Conservation (phyloP, 1,140 invertebrate species). For the Holcopasites calliopsidis region DNA sequence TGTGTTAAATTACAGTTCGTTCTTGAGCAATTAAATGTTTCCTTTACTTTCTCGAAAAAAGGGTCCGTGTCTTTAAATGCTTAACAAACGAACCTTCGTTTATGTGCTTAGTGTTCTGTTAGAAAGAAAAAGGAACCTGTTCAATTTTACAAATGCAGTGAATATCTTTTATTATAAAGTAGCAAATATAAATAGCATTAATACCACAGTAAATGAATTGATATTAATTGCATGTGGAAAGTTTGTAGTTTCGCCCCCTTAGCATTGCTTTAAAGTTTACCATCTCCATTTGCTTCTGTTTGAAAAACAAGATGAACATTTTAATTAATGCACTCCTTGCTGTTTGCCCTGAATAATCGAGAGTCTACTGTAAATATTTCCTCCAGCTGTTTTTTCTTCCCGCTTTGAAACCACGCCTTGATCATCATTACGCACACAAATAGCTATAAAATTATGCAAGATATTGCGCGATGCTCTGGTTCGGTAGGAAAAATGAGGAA, state of each 20-base stretch:
- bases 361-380: not conserved
- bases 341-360: not conserved
- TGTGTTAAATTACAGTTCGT: slow-evolving; percentile 3
- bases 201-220: too few relatives aligned
- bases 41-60: not conserved
- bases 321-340: not conserved
- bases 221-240: too few relatives aligned
- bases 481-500: not conserved
- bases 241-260: too few relatives aligned
- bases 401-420: slow-evolving; percentile 15
- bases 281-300: not conserved
- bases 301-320: not conserved
- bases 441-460: slow-evolving; percentile 9
- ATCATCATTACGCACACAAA: slow-evolving; percentile 13
- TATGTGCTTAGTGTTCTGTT: too few relatives aligned
- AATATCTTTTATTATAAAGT: too few relatives aligned
- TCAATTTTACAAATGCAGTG: too few relatives aligned
- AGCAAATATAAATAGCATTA: too few relatives aligned
- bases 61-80: not conserved
- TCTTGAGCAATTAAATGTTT: slow-evolving; percentile 19
- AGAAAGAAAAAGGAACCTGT: too few relatives aligned
- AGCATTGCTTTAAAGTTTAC: not conserved
- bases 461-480: not conserved
- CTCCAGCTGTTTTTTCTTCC: not conserved
- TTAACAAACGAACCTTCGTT: not conserved